Evolutionary conservation across 2,113 vertebrate species (phyloP).

Genomic region (Lycaon pictus): DNA sequence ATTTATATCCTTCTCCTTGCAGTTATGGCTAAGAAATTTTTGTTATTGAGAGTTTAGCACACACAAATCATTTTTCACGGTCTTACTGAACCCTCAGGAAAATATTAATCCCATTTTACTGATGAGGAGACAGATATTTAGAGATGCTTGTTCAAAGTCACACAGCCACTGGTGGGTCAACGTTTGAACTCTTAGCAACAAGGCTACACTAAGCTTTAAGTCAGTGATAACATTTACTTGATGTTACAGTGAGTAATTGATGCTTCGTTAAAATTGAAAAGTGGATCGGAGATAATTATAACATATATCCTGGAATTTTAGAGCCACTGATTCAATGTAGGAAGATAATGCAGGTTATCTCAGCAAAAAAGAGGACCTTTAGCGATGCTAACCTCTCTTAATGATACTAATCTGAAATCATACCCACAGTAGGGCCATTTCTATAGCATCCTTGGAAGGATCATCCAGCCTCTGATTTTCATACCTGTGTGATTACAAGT

Average conservation of each 20-base stretch:
- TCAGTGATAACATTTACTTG: background rate
- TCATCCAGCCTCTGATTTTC: background rate
- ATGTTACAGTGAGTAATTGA: conserved; percentile 26
- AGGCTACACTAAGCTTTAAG: background rate
- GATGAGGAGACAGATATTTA: background rate
- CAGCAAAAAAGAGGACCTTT: background rate
- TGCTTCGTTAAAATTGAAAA: conserved; percentile 56
- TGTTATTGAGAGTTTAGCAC: background rate
- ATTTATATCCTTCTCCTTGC: background rate
- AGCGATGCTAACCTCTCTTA: background rate
- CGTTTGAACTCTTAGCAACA: background rate
- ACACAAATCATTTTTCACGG: background rate
- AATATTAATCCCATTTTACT: conserved; percentile 41
- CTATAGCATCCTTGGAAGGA: background rate
- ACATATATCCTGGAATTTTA: background rate
- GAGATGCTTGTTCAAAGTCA: background rate
- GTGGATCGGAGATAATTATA: background rate
- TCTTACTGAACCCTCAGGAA: background rate
- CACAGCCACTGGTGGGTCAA: background rate
- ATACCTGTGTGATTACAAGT: conserved; percentile 29
- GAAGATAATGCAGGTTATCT: background rate
- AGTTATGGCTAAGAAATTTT: background rate
- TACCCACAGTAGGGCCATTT: background rate
- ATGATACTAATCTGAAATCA: background rate
- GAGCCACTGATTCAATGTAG: background rate